Evolutionary conservation across 2,888 invertebrate genomes (phyloP).

Genomic region (Fragum sueziense): DNA sequence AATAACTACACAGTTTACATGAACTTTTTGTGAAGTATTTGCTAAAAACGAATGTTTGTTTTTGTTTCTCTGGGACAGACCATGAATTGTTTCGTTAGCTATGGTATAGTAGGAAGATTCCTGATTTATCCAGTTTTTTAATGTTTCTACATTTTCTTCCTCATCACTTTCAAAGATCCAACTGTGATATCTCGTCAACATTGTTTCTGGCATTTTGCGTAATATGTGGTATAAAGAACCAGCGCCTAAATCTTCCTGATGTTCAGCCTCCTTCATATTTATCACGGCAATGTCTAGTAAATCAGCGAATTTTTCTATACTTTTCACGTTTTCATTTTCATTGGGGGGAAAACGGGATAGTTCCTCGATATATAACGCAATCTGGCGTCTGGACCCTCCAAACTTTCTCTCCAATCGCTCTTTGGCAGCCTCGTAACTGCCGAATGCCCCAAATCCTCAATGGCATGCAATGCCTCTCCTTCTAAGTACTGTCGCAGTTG

Average conservation of each 20-base stretch:
- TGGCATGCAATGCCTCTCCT: not conserved
- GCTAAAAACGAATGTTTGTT: not conserved
- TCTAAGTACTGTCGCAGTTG: not conserved
- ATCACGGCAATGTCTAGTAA: constrained; percentile 4
- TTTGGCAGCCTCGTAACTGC: constrained; percentile 10
- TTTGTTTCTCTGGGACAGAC: constrained; percentile 13
- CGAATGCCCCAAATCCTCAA: not conserved
- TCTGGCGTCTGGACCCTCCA: not conserved
- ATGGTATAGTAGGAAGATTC: no score
- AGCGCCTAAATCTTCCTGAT: not conserved
- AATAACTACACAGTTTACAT: constrained; percentile 20
- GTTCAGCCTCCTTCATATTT: constrained; percentile 6
- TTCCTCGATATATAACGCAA: not conserved
- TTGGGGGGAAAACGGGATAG: not conserved
- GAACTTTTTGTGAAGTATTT: not conserved
- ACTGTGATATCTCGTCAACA: constrained; percentile 34
- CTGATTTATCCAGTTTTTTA: no score
- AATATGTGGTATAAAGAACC: constrained; percentile 5
- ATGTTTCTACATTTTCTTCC: constrained; percentile 11
- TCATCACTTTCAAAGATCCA: constrained; percentile 33
- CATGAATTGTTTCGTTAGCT: constrained; percentile 30
- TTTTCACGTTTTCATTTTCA: not conserved
- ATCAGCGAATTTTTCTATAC: not conserved
- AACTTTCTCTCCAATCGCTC: constrained; percentile 1
- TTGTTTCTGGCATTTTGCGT: constrained; percentile 29